Percentiles rank a stretch among this genome's conserved stretches.
Evolutionary conservation across 1,140 invertebrate genomes (phyloP).

Genomic region (Trachelipus rathkii): DNA sequence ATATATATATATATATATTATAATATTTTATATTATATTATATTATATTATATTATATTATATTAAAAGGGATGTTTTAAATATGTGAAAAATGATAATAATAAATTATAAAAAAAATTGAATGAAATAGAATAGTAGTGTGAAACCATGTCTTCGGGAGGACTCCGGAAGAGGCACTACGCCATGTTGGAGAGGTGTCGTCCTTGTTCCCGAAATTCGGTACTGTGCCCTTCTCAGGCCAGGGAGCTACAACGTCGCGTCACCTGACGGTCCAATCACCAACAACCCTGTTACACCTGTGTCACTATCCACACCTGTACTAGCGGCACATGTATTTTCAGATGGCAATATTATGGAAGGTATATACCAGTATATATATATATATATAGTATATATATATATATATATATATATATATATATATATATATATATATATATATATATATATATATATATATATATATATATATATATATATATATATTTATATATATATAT

Average conservation of each 20-base stretch:
- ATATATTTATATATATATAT: neutral
- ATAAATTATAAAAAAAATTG: too few relatives aligned
- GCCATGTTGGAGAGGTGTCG: too few relatives aligned
- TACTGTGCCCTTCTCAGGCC: neutral
- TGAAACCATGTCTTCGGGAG: too few relatives aligned
- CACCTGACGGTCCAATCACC: neutral
- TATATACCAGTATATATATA: too few relatives aligned
- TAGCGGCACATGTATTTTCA: neutral
- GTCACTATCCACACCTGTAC: neutral
- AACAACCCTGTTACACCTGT: neutral
- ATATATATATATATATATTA: too few relatives aligned
- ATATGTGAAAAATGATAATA: too few relatives aligned
- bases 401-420: neutral
- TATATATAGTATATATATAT: neutral
- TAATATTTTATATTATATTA: too few relatives aligned
- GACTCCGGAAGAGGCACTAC: too few relatives aligned
- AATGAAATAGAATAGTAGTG: too few relatives aligned
- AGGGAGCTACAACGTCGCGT: neutral
- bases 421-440: slow-evolving; percentile 15
- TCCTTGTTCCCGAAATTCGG: too few relatives aligned
- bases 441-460: slow-evolving; percentile 12
- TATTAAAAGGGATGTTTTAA: too few relatives aligned
- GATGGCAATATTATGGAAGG: neutral
- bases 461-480: slow-evolving; percentile 1
- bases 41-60: too few relatives aligned